Conservation (phyloP, 2,113 vertebrate species). For the Lathamus discolor region DNA sequence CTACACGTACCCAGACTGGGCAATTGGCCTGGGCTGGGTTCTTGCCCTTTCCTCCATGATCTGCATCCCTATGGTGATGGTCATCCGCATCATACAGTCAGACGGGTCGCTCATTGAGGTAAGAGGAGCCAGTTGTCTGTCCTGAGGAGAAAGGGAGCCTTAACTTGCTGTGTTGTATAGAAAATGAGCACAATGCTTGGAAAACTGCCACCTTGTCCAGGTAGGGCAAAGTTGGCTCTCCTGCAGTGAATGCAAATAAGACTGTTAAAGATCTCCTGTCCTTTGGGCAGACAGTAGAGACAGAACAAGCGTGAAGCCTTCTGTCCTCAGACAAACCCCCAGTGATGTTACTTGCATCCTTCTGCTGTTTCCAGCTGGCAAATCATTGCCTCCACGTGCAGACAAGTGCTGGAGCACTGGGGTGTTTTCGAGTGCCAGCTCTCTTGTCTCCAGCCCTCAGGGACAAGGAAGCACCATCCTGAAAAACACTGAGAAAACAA, state of each 20-base stretch:
- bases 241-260: neutral
- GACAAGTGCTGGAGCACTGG: neutral
- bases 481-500: neutral
- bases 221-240: neutral
- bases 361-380: neutral
- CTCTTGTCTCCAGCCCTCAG: neutral
- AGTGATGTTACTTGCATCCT: neutral
- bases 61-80: conserved; percentile 94
- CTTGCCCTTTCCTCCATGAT: conserved; percentile 95
- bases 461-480: neutral
- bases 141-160: neutral
- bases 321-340: neutral
- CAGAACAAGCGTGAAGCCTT: neutral
- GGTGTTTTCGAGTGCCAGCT: neutral
- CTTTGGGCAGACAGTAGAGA: conserved; percentile 17
- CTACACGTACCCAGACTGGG: conserved; percentile 93
- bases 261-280: conserved; percentile 6
- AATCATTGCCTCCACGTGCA: neutral
- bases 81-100: conserved; percentile 90
- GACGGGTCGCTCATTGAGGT: conserved; percentile 95
- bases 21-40: conserved; percentile 92
- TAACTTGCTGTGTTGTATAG: neutral
- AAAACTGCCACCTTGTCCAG: neutral
- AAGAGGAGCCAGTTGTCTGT: neutral
- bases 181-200: neutral